Evolutionary conservation across 2,113 vertebrate species (phyloP).

Genomic region (Ariopsis seemanni): DNA sequence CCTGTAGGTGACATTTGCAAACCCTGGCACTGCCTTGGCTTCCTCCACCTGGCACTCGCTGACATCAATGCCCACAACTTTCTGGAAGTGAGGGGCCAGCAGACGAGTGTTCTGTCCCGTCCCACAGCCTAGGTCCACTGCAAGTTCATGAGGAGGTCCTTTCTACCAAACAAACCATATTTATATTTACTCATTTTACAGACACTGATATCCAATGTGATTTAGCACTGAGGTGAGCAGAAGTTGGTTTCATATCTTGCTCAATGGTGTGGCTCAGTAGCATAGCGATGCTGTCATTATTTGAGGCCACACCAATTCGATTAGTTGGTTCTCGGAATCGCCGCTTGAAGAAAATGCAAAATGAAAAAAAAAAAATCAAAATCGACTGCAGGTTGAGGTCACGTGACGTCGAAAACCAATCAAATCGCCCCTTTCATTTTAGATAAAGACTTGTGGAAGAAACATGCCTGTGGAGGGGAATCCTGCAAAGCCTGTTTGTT

Average conservation of each 20-base stretch:
- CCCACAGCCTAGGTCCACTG: slow-evolving; percentile 75
- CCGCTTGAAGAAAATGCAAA: too few species aligned
- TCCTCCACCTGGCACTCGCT: slow-evolving; percentile 69
- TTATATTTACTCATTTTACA: background rate
- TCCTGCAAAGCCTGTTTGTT: too few species aligned
- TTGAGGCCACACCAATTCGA: too few species aligned
- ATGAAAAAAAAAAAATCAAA: too few species aligned
- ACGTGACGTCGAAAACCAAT: too few species aligned
- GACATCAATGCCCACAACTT: slow-evolving; percentile 70
- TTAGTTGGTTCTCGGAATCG: too few species aligned
- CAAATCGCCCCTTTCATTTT: too few species aligned
- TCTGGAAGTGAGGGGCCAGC: slow-evolving; percentile 66
- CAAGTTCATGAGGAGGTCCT: slow-evolving; percentile 63
- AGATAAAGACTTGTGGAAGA: too few species aligned
- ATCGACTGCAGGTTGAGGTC: too few species aligned
- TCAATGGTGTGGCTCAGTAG: background rate
- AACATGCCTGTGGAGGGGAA: too few species aligned
- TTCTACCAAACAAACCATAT: slow-evolving; percentile 56
- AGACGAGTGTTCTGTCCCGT: slow-evolving; percentile 68
- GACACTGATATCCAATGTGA: background rate
- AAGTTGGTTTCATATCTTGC: background rate
- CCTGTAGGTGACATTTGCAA: slow-evolving; percentile 75
- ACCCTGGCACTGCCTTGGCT: slow-evolving; percentile 58
- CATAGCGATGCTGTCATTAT: background rate
- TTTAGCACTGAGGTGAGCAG: background rate